A percentile compares a stretch with the other conserved stretches of the same genome.
Conservation (phyloP, 2,888 invertebrate genomes). For the Metallyticus violacea region DNA sequence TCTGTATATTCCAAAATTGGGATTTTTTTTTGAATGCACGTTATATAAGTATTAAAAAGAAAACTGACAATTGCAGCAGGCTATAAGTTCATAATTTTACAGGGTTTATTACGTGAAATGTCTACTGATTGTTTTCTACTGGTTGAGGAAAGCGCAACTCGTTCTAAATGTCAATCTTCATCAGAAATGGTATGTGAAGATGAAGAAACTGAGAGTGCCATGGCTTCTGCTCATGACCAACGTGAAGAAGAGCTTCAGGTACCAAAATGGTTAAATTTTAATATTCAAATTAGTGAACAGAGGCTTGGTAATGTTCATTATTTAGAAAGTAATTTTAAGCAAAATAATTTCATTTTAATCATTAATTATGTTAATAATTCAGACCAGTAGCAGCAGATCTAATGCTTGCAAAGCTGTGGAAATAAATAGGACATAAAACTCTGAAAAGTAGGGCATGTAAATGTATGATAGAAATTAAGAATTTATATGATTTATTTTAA, state of each 20-base stretch:
- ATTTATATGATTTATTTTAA: too few species aligned
- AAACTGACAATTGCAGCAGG: too few species aligned
- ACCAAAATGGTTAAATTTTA: background rate
- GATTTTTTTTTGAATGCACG: too few species aligned
- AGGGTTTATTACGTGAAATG: slow-evolving; percentile 66
- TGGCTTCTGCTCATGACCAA: slow-evolving; percentile 93
- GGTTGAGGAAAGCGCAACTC: slow-evolving; percentile 62
- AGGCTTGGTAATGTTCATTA: background rate
- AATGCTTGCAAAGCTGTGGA: too few species aligned
- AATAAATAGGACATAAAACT: too few species aligned
- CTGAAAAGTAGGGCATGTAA: too few species aligned
- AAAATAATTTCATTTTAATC: too few species aligned
- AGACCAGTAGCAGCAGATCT: too few species aligned
- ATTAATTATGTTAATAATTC: too few species aligned
- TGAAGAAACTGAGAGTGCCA: slow-evolving; percentile 88
- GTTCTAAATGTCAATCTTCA: slow-evolving; percentile 54
- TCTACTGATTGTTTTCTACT: slow-evolving; percentile 70
- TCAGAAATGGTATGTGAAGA: slow-evolving; percentile 74
- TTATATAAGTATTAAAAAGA: too few species aligned
- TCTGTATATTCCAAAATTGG: too few species aligned
- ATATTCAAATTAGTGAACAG: background rate
- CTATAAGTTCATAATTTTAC: background rate
- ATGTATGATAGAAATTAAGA: too few species aligned
- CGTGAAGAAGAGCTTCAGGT: slow-evolving; percentile 87
- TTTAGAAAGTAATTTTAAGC: background rate